Base-by-base conservation (phyloP, 1,140 invertebrate species). In the Scaptomyza hsui region DNA sequence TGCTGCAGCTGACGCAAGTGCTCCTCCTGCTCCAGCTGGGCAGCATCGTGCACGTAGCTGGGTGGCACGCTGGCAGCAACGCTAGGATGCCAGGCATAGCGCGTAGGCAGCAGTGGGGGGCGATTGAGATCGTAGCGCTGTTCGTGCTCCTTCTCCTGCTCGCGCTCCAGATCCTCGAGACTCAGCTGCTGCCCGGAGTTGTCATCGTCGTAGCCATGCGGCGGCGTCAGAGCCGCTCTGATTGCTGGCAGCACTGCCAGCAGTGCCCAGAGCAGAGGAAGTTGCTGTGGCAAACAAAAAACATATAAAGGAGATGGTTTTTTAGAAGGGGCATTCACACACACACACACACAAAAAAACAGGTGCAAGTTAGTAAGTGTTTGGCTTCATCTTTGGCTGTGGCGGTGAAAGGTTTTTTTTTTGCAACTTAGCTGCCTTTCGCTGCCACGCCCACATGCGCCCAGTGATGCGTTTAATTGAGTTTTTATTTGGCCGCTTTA, bases 401-500 rank as follows among this genome's bases (percentile, higher is more conserved):
- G 44, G 32, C 3, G 64, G 81, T 85, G 69, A 83, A 83, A 79
- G 80, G 80, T 37, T 37, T 13, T n/a, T 37, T n/a, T 35, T 62
- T 69, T 64, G 55, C 45, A 51, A 21, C 57, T 24, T 24, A 41
- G 4, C 37, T 73, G 72, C 64, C 77, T 85, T 86, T 85, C 81
- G 16, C 13, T 18, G 53, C 68, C 82, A 81, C 78, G 77, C 81
- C 81, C 59, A 61, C 42, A 3, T 49, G 72, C 59, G 63, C 35
- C 44, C 71, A 77, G 57, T 88, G 77, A 81, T 86, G 81, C 82
- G 78, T 75, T 86, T 75, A 81, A 86, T 86, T 88, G 70, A 49
- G 78, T 74, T 70, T 73, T 71, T 59, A 73, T 65, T 41, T 71
- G 7, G 42, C 56, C 15, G 49, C 49, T 39, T 21, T 18, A 21